Base-by-base conservation (phyloP, 2,113 vertebrate species). In the Phylloscopus whistleri region DNA sequence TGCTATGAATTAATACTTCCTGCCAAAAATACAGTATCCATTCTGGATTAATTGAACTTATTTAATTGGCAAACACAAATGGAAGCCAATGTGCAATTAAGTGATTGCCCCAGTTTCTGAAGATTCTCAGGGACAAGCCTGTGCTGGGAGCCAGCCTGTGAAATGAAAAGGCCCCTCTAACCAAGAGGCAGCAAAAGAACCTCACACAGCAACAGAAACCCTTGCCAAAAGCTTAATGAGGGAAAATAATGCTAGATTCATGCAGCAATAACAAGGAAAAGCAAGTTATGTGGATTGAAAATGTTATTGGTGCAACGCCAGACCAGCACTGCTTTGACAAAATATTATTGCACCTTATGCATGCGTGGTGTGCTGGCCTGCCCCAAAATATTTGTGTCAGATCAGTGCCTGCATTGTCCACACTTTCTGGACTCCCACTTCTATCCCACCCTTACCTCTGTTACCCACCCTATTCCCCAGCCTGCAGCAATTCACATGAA, bases 81-180 rank as follows among this genome's bases (percentile, higher is more conserved):
- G 76, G 79, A 90, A 93, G 92, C 68, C 92, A 81, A 70, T 11
- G 68, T 81, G 76, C 86, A 92, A 78, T 92, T 89, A 92, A 93
- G 83, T 11, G 88, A 86, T 90, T 90, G 93, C 60, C 68, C 91
- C 68, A 46, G 2, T 90, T 95, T 85, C 15, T 13, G 4, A 68
- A 80, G 92, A 55, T 66, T 94, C 83, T 44, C 13, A 2, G 87
- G 86, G 86, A 90, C 79, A 30, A 95, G 72, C 46, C 73, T 5
- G 1, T 12, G 85, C 87, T 88, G 85, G 70, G 92, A 89, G 55
- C n/a, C n/a, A 39, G 79, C 30, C 90, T 76, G 68, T 16, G 83
- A 64, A 90, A 90, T 27, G 16, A 64, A 90, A 87, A 62, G 11
- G 41, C 33, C 63, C 59, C 59, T 60, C 48, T n/a, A 55, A 75